Percentiles rank a stretch among this genome's conserved stretches.
These are phyloP conservation scores for Eciton burchellii DNA, from an alignment of 1,140 invertebrate genomes.

Conservation along the genomic window DNA sequence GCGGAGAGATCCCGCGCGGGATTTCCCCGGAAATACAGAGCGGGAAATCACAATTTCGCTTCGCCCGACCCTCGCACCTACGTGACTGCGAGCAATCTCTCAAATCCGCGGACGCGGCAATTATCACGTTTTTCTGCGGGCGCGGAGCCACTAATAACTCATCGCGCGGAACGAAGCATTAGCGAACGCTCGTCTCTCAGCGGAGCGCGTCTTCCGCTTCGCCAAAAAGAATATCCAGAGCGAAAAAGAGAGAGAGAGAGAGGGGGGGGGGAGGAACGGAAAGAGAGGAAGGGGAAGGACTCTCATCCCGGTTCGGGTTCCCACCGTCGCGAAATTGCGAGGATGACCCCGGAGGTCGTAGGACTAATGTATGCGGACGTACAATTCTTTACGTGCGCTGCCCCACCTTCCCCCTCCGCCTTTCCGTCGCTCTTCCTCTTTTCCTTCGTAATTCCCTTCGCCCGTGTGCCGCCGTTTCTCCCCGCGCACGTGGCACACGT, in stretches of 20 bases:
- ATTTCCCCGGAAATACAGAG: conserved; percentile 8
- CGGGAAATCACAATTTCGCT: conserved; percentile 28
- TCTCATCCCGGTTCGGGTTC: conserved; percentile 70
- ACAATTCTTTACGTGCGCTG: conserved; percentile 73
- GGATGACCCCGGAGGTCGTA: conserved; percentile 75
- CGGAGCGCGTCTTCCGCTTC: conserved; percentile 13
- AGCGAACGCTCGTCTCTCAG: conserved; percentile 47
- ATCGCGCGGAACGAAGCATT: conserved; percentile 43
- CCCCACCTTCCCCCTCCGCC: conserved; percentile 1
- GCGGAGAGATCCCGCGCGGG: conserved; percentile 1
- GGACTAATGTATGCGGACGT: conserved; percentile 76
- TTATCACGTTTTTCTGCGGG: conserved; percentile 65
- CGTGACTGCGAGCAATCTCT: conserved; percentile 56
- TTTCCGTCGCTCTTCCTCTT: conserved; percentile 45
- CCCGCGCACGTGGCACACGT: conserved; percentile 12
- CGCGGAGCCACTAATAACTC: conserved; percentile 64
- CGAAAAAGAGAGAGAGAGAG: neutral
- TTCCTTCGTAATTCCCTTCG: conserved; percentile 55
- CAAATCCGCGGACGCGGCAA: conserved; percentile 58
- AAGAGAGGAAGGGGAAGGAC: conserved; percentile 42
- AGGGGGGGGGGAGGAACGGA: neutral
- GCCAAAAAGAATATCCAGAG: conserved; percentile 43
- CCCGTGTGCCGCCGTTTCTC: conserved; percentile 44
- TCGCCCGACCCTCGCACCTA: conserved; percentile 2
- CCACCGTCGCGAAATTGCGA: conserved; percentile 74